These are phyloP conservation scores for Psilopsiagon aymara DNA, from an alignment of 2,113 vertebrate species.

Conservation along the genomic window DNA sequence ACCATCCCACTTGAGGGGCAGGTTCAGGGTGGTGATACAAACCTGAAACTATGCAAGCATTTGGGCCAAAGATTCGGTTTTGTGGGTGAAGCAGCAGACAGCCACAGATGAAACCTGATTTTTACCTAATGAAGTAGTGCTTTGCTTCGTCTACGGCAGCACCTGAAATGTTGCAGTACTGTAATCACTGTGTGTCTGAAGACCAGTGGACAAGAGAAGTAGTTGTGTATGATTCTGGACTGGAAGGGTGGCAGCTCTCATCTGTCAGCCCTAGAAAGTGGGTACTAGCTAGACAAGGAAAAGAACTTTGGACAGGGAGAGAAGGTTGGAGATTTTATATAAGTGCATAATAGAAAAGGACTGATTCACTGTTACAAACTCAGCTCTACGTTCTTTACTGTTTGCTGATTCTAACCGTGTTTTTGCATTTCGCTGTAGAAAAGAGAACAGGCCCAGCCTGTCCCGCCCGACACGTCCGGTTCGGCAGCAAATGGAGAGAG, in stretches of 20 bases:
- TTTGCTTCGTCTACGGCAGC: neutral
- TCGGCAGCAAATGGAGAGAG: constrained; percentile 84
- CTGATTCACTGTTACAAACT: neutral
- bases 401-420: neutral
- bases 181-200: neutral
- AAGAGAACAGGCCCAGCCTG: constrained; percentile 82
- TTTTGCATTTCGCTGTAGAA: constrained; percentile 52
- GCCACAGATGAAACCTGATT: neutral
- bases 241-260: neutral
- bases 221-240: neutral
- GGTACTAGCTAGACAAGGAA: neutral
- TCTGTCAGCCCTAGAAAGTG: neutral
- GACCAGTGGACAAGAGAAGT: neutral
- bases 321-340: neutral
- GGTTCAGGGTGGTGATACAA: neutral
- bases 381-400: neutral
- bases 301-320: neutral
- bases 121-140: neutral
- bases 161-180: neutral
- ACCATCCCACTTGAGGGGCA: neutral
- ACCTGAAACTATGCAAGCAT: neutral
- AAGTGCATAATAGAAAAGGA: neutral
- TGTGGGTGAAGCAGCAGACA: neutral
- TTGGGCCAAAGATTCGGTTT: neutral
- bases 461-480: constrained; percentile 83